Evolutionary conservation across 2,113 vertebrate species (phyloP).

Genomic region (Eulemur rufifrons): DNA sequence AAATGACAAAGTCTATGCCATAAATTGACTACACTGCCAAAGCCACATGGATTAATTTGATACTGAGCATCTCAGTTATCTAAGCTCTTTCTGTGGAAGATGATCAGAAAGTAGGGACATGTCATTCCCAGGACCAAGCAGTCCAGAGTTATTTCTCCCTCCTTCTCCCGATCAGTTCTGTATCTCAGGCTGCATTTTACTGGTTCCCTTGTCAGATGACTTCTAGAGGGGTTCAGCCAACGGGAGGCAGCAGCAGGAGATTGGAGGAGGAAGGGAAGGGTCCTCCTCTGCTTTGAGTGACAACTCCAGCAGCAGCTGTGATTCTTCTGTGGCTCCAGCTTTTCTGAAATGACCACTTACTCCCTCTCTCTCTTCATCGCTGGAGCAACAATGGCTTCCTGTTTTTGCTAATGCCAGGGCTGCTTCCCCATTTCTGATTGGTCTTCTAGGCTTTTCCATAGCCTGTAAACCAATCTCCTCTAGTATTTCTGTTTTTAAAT

Average conservation of each 20-base stretch:
- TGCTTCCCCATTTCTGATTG: not conserved
- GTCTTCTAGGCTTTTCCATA: not conserved
- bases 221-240: not conserved
- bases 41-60: not conserved
- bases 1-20: not conserved
- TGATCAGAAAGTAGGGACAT: not conserved
- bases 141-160: not conserved
- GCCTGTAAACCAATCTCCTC: not conserved
- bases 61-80: not conserved
- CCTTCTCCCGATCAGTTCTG: not conserved
- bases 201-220: not conserved
- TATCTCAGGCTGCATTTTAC: not conserved
- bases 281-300: not conserved
- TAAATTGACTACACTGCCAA: not conserved
- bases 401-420: not conserved
- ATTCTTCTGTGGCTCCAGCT: not conserved
- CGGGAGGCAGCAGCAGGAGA: not conserved
- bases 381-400: not conserved
- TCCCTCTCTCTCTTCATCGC: not conserved
- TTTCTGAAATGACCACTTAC: not conserved
- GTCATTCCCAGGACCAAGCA: too few species aligned
- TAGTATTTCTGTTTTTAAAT: not conserved
- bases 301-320: not conserved
- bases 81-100: not conserved
- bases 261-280: not conserved